Base-by-base conservation (phyloP, 2,797 vertebrate genomes). In the Tokudaia muenninki region DNA sequence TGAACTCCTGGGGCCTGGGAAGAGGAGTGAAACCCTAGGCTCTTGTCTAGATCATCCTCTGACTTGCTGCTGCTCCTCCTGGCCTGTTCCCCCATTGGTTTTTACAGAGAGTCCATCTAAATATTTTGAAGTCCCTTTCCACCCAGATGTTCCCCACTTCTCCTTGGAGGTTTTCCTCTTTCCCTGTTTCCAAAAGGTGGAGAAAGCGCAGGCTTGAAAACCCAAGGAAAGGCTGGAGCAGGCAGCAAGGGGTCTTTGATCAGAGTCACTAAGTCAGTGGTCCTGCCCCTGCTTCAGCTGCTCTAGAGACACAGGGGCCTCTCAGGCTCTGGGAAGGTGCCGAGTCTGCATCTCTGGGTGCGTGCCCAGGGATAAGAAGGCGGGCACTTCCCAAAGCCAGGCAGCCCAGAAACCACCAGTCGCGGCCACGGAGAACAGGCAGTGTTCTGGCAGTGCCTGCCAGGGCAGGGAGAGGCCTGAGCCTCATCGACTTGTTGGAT, bases 361-460 rank as follows among this genome's bases (percentile, higher is more conserved):
- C 12, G 65, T 94, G 97, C 92, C 98, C 96, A 95, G 94, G 63
- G 87, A 90, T 87, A 96, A 96, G 82, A 96, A 94, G 52, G 3
- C 31, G 22, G 94, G 80, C 94, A 96, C 96, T 98, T 98, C 97
- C 95, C 70, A 47, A 94, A 97, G 95, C 83, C 1, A 0, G 93
- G 92, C 93, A 95, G 94, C 82, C 96, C 95, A 95, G 97, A 96
- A 97, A 97, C 96, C 95, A 94, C 95, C 95, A 5, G 93, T 92
- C 65, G 59, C 97, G 94, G 59, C 97, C 94, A 81, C 83, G 87
- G 90, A 97, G 91, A 96, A 83, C 70, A n/a, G 96, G 95, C n/a
- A 12, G 97, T 94, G 92, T 52, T 52, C 52, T 52, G 1, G 52
- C 52, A 52, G 89, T 74, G 79, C 72, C 4, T 47, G 97, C 92